Evolutionary conservation across 2,888 invertebrate species (phyloP), one percentile per base, ranked within the genome.

Genomic region (Eilema griseolum): DNA sequence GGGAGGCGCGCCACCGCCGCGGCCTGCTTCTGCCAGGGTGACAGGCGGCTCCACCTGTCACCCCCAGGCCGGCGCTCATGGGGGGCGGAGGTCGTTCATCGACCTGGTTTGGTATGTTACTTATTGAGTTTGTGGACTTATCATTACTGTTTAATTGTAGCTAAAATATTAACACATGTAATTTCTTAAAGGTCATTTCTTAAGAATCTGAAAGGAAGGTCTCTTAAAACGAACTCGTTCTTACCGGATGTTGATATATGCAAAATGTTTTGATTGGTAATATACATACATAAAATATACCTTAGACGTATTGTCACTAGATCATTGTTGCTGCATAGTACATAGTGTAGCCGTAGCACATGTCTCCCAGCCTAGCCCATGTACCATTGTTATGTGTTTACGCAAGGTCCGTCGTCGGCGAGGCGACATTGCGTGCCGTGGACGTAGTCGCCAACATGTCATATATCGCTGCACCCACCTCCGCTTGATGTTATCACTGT

Each of bases 391-490:
- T 86, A 73, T 79, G 77, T 83, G 77, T 83, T 84, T 85, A 83
- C 84, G 81, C 87, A 85, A 88, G 86, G 85, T 83, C 83, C 84
- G 84, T 78, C 77, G 80, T 77, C 81, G 78, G 56, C 71, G 76
- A 75, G 77, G 75, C 79, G 81, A 80, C 83, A 80, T 87, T 76
- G 84, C 87, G 86, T 87, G 85, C 80, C 78, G 74, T 78, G 81
- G 80, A 79, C 75, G 74, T 76, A 74, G 70, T 76, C 77, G 74
- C 71, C 78, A 76, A 74, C 79, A 79, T 80, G 76, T 82, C 85
- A 83, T 83, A 82, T 83, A 83, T 84, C 76, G 81, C 88, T 88
- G 87, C 88, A 83, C 88, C 88, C 84, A 86, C 83, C 78, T 81
- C 81, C 71, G 68, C 67, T 75, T 71, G 84, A 86, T 86, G 79